Percentiles rank a stretch among this genome's conserved stretches.
These are phyloP conservation scores for Tragelaphus imberbis DNA, from an alignment of 2,113 vertebrate genomes.

Conservation along the genomic window DNA sequence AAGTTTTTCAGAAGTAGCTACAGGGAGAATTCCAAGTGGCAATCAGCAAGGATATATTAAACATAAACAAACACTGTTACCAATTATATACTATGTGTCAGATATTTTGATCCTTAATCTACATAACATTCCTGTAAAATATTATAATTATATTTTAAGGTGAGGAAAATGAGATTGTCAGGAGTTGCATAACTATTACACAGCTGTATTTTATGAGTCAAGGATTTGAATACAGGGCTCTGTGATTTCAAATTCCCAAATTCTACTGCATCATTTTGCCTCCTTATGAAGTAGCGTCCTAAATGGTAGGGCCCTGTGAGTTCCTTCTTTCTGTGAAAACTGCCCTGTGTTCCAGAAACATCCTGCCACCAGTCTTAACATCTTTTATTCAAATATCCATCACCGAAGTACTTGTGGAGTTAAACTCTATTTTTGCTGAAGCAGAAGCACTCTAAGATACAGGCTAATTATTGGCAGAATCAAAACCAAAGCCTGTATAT, in stretches of 20 bases:
- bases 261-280: neutral
- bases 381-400: neutral
- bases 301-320: neutral
- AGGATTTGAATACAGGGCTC: neutral
- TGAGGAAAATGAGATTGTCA: neutral
- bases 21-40: neutral
- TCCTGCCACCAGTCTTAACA: neutral
- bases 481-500: neutral
- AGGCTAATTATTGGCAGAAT: neutral
- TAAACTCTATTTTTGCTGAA: neutral
- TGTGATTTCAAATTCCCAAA: neutral
- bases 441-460: neutral
- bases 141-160: neutral
- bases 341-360: neutral
- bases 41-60: neutral
- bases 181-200: neutral
- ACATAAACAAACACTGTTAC: neutral
- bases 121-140: neutral
- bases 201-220: neutral
- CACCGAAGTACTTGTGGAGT: neutral
- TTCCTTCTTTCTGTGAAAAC: neutral
- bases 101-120: neutral
- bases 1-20: slow-evolving; percentile 17
- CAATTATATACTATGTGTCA: neutral
- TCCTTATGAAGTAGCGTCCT: neutral